Evolutionary conservation across 1,140 invertebrate genomes (phyloP).

Genomic region (Leptonema lineaticorne): DNA sequence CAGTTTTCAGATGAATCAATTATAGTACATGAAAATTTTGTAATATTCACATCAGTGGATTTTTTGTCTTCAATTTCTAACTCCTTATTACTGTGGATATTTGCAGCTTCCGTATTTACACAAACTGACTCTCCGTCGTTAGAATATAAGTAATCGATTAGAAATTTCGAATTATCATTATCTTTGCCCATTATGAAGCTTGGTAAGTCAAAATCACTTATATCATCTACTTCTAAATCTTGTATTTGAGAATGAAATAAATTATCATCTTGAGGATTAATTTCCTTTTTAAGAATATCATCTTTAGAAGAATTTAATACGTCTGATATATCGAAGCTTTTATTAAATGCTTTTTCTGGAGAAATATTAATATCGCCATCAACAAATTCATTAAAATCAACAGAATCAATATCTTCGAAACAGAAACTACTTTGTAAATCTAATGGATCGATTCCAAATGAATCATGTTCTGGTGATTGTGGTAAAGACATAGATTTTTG

Average conservation of each 20-base stretch:
- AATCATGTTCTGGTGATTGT: slow-evolving; percentile 26
- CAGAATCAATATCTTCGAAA: slow-evolving; percentile 32
- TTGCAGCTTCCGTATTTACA: background rate
- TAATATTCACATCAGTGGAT: background rate
- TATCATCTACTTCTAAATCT: slow-evolving; percentile 28
- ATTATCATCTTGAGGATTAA: slow-evolving; percentile 16
- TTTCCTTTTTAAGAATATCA: slow-evolving; percentile 25
- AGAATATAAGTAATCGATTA: background rate
- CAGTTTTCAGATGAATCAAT: too few species aligned
- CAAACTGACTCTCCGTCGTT: background rate
- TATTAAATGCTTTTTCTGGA: slow-evolving; percentile 34
- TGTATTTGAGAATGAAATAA: slow-evolving; percentile 25
- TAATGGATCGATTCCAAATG: slow-evolving; percentile 1
- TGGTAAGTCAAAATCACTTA: slow-evolving; percentile 36
- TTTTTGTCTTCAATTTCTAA: background rate
- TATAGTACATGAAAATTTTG: background rate
- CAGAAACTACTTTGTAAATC: slow-evolving; percentile 32
- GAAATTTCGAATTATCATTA: slow-evolving; percentile 15
- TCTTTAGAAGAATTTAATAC: slow-evolving; percentile 25
- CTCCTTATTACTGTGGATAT: background rate
- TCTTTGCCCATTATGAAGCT: slow-evolving; percentile 35
- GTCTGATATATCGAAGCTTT: slow-evolving; percentile 34
- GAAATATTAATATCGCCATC: slow-evolving; percentile 25
- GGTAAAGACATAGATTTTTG: slow-evolving; percentile 36
- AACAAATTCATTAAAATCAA: slow-evolving; percentile 35